phyloP scores from a whole-genome alignment of 2,113 vertebrate species.

The Deroptyus accipitrinus region DNA sequence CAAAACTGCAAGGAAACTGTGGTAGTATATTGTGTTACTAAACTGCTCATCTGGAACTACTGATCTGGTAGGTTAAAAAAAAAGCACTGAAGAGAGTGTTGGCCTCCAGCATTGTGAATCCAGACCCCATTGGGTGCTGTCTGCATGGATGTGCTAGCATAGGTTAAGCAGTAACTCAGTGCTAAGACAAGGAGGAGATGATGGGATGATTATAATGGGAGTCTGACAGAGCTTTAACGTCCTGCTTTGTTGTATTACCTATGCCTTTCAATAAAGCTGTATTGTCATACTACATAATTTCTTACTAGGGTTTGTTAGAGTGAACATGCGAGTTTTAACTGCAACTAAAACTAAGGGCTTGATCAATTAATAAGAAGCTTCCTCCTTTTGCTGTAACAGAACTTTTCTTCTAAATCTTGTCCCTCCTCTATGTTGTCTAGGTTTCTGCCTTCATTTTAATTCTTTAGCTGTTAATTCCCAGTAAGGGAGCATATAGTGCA shows the following conservation, averaged over 20 bases:
- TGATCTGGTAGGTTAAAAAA: neutral
- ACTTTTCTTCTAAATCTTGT: neutral
- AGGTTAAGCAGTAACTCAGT: neutral
- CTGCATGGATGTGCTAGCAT: neutral
- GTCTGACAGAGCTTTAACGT: neutral
- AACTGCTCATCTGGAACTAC: neutral
- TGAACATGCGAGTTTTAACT: neutral
- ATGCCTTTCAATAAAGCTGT: neutral
- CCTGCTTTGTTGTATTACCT: neutral
- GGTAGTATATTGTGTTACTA: neutral
- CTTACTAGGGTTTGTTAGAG: neutral
- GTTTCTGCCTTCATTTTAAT: neutral
- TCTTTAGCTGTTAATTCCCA: neutral
- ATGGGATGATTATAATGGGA: neutral
- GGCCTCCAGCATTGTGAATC: neutral
- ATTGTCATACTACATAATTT: neutral
- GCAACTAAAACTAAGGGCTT: neutral
- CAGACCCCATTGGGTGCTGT: neutral
- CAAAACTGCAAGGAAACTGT: fast-evolving
- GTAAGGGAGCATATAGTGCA: fast-evolving
- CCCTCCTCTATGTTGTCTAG: neutral
- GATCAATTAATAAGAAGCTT: neutral
- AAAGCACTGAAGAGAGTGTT: neutral
- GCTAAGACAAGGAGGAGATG: neutral
- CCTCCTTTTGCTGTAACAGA: neutral